Evolutionary conservation across 2,797 vertebrate genomes (phyloP).

Genomic region (Hyperoplus lanceolatus): DNA sequence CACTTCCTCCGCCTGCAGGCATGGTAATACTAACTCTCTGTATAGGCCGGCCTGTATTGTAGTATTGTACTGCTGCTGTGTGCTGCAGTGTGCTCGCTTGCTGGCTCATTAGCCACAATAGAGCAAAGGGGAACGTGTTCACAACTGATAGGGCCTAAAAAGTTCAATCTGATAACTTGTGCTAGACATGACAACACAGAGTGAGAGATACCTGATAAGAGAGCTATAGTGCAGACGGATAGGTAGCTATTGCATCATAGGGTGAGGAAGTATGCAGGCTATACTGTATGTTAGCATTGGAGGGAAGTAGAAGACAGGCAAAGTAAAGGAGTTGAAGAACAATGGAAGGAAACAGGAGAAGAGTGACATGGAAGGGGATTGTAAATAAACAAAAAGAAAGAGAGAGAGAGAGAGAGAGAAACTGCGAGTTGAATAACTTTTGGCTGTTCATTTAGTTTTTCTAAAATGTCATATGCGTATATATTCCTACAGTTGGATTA

Average conservation of each 20-base stretch:
- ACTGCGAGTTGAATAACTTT: background rate
- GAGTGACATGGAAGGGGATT: background rate
- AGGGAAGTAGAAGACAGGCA: slow-evolving; percentile 23
- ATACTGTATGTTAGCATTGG: slow-evolving; percentile 15
- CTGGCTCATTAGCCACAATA: slow-evolving; percentile 25
- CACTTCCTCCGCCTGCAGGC: slow-evolving; percentile 70
- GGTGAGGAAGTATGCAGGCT: slow-evolving; percentile 9
- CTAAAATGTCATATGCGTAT: background rate
- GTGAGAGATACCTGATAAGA: slow-evolving; percentile 59
- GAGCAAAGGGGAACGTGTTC: slow-evolving; percentile 21
- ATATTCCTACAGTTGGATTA: background rate
- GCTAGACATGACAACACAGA: slow-evolving; percentile 47
- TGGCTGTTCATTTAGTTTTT: background rate
- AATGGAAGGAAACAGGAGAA: slow-evolving; percentile 15
- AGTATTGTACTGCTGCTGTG: background rate
- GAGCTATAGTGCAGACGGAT: slow-evolving; percentile 20
- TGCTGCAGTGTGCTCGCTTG: slow-evolving; percentile 3
- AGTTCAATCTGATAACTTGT: slow-evolving; percentile 69
- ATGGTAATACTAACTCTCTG: slow-evolving; percentile 72
- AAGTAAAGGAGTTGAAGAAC: slow-evolving; percentile 7
- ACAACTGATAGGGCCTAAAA: slow-evolving; percentile 10
- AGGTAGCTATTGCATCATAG: slow-evolving; percentile 20
- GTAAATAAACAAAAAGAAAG: slow-evolving; percentile 1
- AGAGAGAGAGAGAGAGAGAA: slow-evolving; percentile 4
- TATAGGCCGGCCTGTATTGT: background rate